Evolutionary conservation across 23 tunicate species (phyloP), one percentile per base, ranked within the genome.

Genomic region (Phallusia fumigata): DNA sequence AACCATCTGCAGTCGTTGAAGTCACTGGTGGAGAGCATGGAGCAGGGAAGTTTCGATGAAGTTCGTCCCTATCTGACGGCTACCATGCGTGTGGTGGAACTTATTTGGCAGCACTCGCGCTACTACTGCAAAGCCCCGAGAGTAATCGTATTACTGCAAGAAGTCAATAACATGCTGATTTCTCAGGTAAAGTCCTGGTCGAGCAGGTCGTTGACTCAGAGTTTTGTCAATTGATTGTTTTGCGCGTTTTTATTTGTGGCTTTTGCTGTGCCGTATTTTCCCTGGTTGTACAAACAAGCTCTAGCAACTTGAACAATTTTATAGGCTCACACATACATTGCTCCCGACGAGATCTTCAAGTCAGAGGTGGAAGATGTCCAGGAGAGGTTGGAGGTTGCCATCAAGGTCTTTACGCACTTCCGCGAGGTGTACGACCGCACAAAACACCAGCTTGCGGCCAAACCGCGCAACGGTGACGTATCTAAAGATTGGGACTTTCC

Each of bases 121-220:
- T 76, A 88, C 74, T 93, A 93, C 84, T 69, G 93, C 53, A 82
- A 64, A 52, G 93, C 97, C 0, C 89, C 89, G 0, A 79, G 97
- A 5, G 80, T 93, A 3, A 93, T 88, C 28, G 84, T 88, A 6
- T 47, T 93, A 13, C 84, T 93, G 35, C 97, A 93, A 76, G 93
- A 93, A 82, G 82, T 93, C 78, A 88, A 84, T 80, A 88, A 93
- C 84, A 88, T 88, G 93, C 87, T 93, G 53, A 90, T 93, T 64
- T 92, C 88, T 81, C 97, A 93, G 75, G 97, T 93, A 51, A 47
- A 15, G 18, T 15, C 18, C 58, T 51, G 58, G n/a, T n/a, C n/a
- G n/a, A n/a, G n/a, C n/a, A n/a, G n/a, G n/a, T n/a, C n/a, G n/a
- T n/a, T n/a, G n/a, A n/a, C n/a, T n/a, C n/a, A n/a, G n/a, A n/a